Evolutionary conservation across 53 echinoderm and acorn worm species (phyloP), one percentile per base, ranked within the genome.

Genomic region (Actinopyga echinites): DNA sequence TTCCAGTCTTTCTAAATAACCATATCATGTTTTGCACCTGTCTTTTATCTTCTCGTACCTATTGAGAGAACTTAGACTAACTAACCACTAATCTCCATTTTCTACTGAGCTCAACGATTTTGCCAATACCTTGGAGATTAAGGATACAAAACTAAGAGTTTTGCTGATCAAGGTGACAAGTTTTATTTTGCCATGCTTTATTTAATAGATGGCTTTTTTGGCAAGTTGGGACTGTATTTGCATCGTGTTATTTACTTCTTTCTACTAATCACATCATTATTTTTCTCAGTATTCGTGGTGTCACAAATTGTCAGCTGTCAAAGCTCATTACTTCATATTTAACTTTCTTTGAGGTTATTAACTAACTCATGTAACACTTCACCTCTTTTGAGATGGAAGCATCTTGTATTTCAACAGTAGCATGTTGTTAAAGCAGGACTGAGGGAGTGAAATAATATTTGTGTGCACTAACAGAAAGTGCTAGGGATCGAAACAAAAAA

Each of bases 161-260:
- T 87, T 97, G 34, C 94, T 90, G 74, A 88, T 97, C 69, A 97
- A 97, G 97, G 97, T 97, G 97, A 97, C 66, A 43, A 65, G 30
- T 45, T 77, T 56, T 31, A 56, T 44, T 71, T 71, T 71, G 71
- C 71, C 33, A 22, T 71, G 25, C 24, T 44, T 44, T 71, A n/a
- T n/a, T n/a, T n/a, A n/a, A n/a, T n/a, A 24, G 71, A 38, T 42
- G 19, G 54, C 56, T 62, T 77, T 32, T 55, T 45, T 77, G 77
- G 56, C 77, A 54, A 77, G 77, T 54, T 71, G 71, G 71, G 71
- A 71, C 43, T 71, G 71, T 56, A 55, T 56, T 11, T 77, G 77
- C 77, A 77, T 77, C 77, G 32, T 77, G 77, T 49, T 77, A 32
- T 32, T 20, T 15, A 15, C 54, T 15, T 55, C 77, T 43, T 71